Base-by-base conservation (phyloP, 23 tunicate species). In the Styela plicata region DNA sequence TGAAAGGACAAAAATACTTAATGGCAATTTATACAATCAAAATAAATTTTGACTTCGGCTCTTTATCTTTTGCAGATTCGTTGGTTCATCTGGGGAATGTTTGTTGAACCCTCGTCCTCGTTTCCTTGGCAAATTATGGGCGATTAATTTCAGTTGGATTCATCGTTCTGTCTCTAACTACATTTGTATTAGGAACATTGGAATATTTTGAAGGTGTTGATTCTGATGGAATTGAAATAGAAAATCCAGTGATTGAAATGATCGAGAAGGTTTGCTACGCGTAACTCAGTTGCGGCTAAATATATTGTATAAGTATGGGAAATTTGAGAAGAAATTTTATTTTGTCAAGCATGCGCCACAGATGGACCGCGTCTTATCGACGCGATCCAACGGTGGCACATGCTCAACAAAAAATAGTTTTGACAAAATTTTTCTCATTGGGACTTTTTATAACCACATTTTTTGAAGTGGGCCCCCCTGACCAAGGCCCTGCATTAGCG, bases 81-180 rank as follows among this genome's bases (percentile, higher is more conserved):
- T 20, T 69, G 83, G 63, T 23, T 35, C 20, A 23, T 76, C 24
- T 87, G 91, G 91, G 34, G 68, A 27, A 63, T 78, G 17, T 86
- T 83, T 21, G 82, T 74, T 36, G 91, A 82, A 25, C 91, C 91
- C 18, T 82, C 91, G 20, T 74, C 86, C 3, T 87, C n/a, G 86
- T 20, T 29, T 53, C 22, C 31, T 75, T 61, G 86, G 84, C 19
- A 87, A 87, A 76, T 20, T 83, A 24, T 87, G 91, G 91, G 80
- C 76, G 63, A 3, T 87, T 24, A 52, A n/a, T 69, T 19, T 87
- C 91, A 52, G 70, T 87, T 3, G 34, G 69, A 21, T 82, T 87
- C 18, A 87, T 87, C 64, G 30, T 87, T 27, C 17, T 87, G 3
- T 87, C 91, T 24, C 33, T 87, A 24, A 63, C 81, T 29, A 64